Evolutionary conservation across 2,113 vertebrate genomes (phyloP), one percentile per base, ranked within the genome.

Genomic region (Desmodus rotundus): DNA sequence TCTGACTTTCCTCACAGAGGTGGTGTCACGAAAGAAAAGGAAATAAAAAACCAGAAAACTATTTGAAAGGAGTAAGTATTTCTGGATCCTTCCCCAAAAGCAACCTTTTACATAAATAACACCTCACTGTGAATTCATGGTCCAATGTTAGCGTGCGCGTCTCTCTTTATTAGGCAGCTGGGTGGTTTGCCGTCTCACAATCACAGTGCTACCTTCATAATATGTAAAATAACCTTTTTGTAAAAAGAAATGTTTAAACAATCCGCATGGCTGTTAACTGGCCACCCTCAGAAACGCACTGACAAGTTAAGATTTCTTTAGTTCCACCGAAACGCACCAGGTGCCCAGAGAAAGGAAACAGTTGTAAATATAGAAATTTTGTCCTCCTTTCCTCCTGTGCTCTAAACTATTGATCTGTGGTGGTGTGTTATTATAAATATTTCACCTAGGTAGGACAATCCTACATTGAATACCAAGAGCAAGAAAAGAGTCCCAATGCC

Each of bases 391-490:
- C 65, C 70, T 74, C 68, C 28, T 90, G 56, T 4, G 84, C 65
- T 90, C 41, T 87, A 76, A 86, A 56, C 74, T 58, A 47, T 87
- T 85, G 65, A 81, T 95, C 93, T 95, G 70, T 80, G 90, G 45
- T 92, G 24, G 36, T 84, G 82, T 56, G 82, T 54, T 84, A 82
- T 50, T 77, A 72, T 63, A 93, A 92, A 89, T 91, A 95, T 81
- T 90, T 94, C 96, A 70, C 63, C 70, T 56, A 54, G 74, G 78
- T 87, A 81, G 87, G 91, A 95, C 89, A 83, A 56, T 83, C 87
- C 54, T 67, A 68, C 38, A 76, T 81, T 84, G 92, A 94, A 91
- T 26, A 73, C 33, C 16, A 58, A 87, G 9, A 54, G 76, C 41
- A 92, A 84, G 82, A 87, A 85, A 43, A 76, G 89, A 85, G 65